A percentile compares a stretch with the other conserved stretches of the same genome.
phyloP scores from a whole-genome alignment of 1,140 invertebrate species.

The Bombus pyrosoma region DNA sequence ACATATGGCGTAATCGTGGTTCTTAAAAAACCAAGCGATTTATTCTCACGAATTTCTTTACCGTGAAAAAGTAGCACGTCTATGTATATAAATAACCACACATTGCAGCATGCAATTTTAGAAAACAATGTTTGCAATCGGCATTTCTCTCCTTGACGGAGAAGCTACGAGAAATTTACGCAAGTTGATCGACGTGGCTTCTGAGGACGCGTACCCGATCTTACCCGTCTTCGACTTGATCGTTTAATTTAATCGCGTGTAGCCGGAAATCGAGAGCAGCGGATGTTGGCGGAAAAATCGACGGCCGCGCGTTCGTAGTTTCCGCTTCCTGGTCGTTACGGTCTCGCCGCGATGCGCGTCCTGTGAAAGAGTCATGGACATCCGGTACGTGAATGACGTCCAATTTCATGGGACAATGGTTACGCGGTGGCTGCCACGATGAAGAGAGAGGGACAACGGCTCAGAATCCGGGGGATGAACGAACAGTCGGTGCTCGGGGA shows the following conservation, averaged over 20 bases:
- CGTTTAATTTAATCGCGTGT: conserved; percentile 2
- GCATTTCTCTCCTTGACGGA: no score
- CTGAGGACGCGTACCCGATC: not conserved
- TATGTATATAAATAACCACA: no score
- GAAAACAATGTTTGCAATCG: no score
- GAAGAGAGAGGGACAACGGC: conserved; percentile 39
- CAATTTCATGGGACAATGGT: conserved; percentile 75
- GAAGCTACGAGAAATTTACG: no score
- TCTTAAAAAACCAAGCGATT: no score
- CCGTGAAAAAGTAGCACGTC: no score
- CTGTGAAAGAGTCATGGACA: conserved; percentile 69
- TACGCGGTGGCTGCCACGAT: conserved; percentile 58
- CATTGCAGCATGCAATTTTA: no score
- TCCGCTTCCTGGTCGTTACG: conserved; percentile 49
- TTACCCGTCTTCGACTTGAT: not conserved
- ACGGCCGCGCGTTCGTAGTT: conserved; percentile 34
- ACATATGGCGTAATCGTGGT: no score
- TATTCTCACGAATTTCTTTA: no score
- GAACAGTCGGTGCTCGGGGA: not conserved
- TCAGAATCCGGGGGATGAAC: conserved; percentile 14
- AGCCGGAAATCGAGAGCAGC: conserved; percentile 23
- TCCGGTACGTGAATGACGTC: conserved; percentile 72
- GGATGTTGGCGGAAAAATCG: conserved; percentile 26
- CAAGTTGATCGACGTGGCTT: no score
- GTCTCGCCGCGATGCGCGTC: conserved; percentile 30